Percentiles rank a stretch among this genome's conserved stretches.
phyloP scores from a whole-genome alignment of 2,888 invertebrate species.

The Thysanoteuthis rhombus region DNA sequence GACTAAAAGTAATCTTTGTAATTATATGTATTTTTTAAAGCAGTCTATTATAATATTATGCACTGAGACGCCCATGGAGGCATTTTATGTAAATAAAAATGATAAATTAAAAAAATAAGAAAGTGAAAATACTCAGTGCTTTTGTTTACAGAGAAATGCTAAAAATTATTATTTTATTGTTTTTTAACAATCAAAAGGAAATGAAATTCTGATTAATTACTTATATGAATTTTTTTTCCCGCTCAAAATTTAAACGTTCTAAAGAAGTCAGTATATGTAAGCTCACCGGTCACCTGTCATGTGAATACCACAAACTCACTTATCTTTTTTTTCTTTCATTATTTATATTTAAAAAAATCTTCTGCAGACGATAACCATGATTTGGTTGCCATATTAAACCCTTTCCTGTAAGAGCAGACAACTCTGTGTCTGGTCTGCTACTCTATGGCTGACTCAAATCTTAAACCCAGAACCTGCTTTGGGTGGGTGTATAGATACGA shows the following conservation, averaged over 20 bases:
- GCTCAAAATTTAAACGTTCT: neutral
- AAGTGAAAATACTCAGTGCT: neutral
- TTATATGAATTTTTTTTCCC: neutral
- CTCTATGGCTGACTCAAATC: neutral
- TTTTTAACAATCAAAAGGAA: neutral
- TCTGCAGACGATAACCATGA: neutral
- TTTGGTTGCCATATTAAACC: conserved; percentile 12
- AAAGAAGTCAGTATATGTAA: neutral
- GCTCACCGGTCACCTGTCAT: neutral
- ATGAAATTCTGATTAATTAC: neutral
- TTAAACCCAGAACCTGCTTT: conserved; percentile 12
- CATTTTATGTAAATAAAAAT: no score
- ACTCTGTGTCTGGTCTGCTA: neutral
- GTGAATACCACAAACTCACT: neutral
- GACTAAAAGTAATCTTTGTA: no score
- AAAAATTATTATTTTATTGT: neutral
- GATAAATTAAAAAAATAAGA: no score
- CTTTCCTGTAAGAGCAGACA: neutral
- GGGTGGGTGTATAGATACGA: neutral
- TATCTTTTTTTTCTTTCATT: no score
- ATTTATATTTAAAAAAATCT: neutral
- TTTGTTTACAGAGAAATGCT: neutral
- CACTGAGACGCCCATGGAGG: no score
- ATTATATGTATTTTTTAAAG: no score
- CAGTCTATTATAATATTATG: no score